Conservation (phyloP, 1,140 invertebrate species). For the Drosophila murphyi region DNA sequence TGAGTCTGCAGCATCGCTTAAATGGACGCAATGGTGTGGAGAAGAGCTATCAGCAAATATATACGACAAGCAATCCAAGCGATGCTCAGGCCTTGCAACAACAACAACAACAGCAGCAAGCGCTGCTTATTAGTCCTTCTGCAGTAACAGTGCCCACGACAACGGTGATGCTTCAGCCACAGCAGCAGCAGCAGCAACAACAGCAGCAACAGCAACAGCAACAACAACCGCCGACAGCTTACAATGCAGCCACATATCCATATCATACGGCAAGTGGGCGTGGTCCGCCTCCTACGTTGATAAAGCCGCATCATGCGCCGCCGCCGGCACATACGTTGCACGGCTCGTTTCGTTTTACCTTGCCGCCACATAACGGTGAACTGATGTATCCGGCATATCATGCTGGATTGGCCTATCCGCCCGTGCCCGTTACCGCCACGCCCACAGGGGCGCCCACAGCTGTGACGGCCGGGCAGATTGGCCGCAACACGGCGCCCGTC, state of each 20-base stretch:
- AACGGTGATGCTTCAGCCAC: slow-evolving; percentile 54
- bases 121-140: slow-evolving; percentile 66
- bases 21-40: slow-evolving; percentile 77
- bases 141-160: slow-evolving; percentile 63
- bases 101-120: slow-evolving; percentile 53
- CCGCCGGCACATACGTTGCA: slow-evolving; percentile 76
- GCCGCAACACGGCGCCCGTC: slow-evolving; percentile 76
- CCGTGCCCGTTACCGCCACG: slow-evolving; percentile 77
- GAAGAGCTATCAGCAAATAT: slow-evolving; percentile 73
- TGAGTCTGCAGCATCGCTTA: slow-evolving; percentile 68
- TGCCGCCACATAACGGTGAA: slow-evolving; percentile 79
- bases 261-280: slow-evolving; percentile 82
- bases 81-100: slow-evolving; percentile 56
- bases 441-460: slow-evolving; percentile 83
- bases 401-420: slow-evolving; percentile 71
- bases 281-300: slow-evolving; percentile 62
- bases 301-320: slow-evolving; percentile 84
- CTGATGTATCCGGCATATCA: slow-evolving; percentile 84
- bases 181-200: slow-evolving; percentile 34
- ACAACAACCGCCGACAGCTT: slow-evolving; percentile 56
- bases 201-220: slow-evolving; percentile 35
- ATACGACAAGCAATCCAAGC: slow-evolving; percentile 60
- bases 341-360: slow-evolving; percentile 84
- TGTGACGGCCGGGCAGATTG: slow-evolving; percentile 83
- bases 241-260: slow-evolving; percentile 74